Base-by-base conservation (phyloP, 2,797 vertebrate species). In the Xenops minutus region DNA sequence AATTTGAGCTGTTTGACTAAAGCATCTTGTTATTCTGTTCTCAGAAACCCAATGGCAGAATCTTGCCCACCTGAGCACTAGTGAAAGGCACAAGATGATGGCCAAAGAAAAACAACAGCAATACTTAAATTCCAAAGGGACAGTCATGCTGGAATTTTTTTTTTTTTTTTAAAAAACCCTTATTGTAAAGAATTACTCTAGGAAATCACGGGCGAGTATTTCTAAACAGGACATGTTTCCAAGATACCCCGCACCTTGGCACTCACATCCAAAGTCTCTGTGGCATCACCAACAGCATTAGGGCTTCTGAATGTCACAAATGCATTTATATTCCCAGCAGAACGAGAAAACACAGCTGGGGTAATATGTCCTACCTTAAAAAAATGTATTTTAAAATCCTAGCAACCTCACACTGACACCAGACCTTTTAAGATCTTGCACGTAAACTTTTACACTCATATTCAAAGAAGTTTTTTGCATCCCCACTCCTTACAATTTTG, bases 211-310 rank as follows among this genome's bases (percentile, higher is more conserved):
- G 69, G 72, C 43, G 49, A 77, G 73, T 15, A 79, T 56, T 91
- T 93, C 66, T 84, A 89, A 92, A 88, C 62, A 76, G 81, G 76
- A 86, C 29, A 46, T 30, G 61, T 43, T 88, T 96, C 82, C 85
- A 92, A 91, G 73, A 95, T 80, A 66, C 85, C 34, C 87, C 88
- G 55, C 51, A 84, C 41, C 44, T 52, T 81, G 69, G 85, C 51
- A 46, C 24, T 88, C 66, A n/a, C 43, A 48, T 62, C 55, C 8
- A 2, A 78, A 84, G 62, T 27, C 61, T 92, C 58, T 75, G 15
- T 12, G 34, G 41, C n/a, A 30, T 27, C 61, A 77, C 15, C 72
- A 74, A 63, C n/a, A 80, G 32, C 30, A 72, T 36, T 7, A 68
- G 27, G 29, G 32, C 36, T 78, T 63, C 63, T 24, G 80, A 72